phyloP scores from a whole-genome alignment of 2,113 vertebrate species.

The Dasyurus viverrinus region DNA sequence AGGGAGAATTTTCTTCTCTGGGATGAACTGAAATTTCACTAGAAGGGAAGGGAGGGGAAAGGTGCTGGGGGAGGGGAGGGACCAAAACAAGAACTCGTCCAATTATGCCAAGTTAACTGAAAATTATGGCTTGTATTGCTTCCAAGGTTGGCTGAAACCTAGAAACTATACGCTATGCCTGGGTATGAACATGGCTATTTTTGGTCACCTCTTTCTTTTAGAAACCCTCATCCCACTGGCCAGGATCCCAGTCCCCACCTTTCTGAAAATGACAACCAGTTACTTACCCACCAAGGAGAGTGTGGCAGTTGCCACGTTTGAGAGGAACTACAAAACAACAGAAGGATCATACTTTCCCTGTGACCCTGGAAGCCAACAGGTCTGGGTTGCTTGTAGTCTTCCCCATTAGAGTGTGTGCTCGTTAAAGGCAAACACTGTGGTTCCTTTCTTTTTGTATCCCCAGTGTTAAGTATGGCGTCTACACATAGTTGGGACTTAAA shows the following conservation, averaged over 20 bases:
- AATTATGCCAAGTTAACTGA: neutral
- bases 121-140: neutral
- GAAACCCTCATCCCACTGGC: neutral
- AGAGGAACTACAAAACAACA: neutral
- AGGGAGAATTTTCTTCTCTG: neutral
- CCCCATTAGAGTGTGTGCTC: neutral
- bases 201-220: neutral
- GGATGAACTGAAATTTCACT: neutral
- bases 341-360: neutral
- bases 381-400: neutral
- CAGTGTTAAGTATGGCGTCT: neutral
- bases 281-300: neutral
- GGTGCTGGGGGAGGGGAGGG: neutral
- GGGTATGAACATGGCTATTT: neutral
- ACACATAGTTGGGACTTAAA: neutral
- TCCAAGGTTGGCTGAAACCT: neutral
- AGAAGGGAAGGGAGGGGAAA: neutral
- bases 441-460: neutral
- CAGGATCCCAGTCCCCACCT: neutral
- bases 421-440: neutral
- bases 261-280: neutral
- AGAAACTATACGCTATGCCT: neutral
- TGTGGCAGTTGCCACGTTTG: neutral
- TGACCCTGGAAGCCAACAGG: neutral
- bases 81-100: neutral